A percentile compares a stretch with the other conserved stretches of the same genome.
Conservation (phyloP, 2,888 invertebrate genomes). For the Idaea biselata region DNA sequence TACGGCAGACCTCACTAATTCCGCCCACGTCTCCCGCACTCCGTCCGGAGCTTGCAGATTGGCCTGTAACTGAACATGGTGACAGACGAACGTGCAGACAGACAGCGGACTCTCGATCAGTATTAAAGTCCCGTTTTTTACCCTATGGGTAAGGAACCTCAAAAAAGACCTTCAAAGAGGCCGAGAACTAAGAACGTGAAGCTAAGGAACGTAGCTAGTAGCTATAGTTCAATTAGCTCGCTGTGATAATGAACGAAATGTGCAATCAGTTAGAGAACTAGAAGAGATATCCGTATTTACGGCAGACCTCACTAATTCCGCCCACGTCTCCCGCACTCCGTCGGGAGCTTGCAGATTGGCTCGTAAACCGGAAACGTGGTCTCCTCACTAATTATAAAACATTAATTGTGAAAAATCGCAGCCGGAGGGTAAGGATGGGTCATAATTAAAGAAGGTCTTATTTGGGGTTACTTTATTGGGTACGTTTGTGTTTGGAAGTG, state of each 20-base stretch:
- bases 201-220: too few relatives aligned
- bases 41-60: too few relatives aligned
- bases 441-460: conserved; percentile 12
- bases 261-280: not conserved
- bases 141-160: too few relatives aligned
- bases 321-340: not conserved
- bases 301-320: not conserved
- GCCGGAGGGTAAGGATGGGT: conserved; percentile 8
- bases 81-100: too few relatives aligned
- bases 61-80: too few relatives aligned
- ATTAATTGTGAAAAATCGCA: conserved; percentile 25
- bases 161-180: too few relatives aligned
- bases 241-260: too few relatives aligned
- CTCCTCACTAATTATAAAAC: conserved; percentile 22
- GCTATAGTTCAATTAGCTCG: too few relatives aligned
- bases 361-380: conserved; percentile 19
- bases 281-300: not conserved
- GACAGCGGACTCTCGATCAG: too few relatives aligned
- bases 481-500: not conserved
- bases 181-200: too few relatives aligned
- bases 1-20: not conserved
- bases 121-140: too few relatives aligned
- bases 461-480: conserved; percentile 5
- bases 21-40: not conserved
- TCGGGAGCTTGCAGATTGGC: conserved; percentile 10